phyloP scores from a whole-genome alignment of 1,140 invertebrate genomes.

The Drosophila bocqueti region DNA sequence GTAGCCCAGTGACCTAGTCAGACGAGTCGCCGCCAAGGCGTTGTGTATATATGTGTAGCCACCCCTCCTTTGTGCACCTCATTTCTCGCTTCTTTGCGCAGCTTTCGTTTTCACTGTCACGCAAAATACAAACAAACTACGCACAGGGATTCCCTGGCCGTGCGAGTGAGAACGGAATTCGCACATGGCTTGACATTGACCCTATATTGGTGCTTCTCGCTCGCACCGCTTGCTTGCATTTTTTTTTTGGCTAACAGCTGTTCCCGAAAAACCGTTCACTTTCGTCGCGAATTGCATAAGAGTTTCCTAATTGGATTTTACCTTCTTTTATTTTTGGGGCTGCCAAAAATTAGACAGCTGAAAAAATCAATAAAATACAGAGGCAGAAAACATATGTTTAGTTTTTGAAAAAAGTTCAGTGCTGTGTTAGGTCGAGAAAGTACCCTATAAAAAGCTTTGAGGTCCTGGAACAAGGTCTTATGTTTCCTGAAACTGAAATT shows the following conservation, averaged over 20 bases:
- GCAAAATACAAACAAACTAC: conserved; percentile 16
- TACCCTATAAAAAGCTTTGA: not conserved
- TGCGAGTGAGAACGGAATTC: conserved; percentile 25
- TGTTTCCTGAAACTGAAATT: not conserved
- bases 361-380: conserved; percentile 31
- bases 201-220: conserved; percentile 30
- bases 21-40: conserved; percentile 61
- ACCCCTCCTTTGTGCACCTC: not conserved
- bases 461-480: not conserved
- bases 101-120: conserved; percentile 67
- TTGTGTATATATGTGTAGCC: conserved; percentile 7
- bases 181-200: conserved; percentile 75
- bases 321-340: conserved; percentile 3
- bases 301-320: conserved; percentile 8
- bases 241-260: conserved; percentile 21
- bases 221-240: not conserved
- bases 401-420: not conserved
- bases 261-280: conserved; percentile 22
- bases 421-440: not conserved
- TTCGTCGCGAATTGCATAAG: conserved; percentile 38
- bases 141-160: conserved; percentile 12
- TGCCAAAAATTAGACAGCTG: conserved; percentile 46
- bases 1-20: conserved; percentile 60
- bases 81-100: conserved; percentile 24
- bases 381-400: conserved; percentile 7